Base-by-base conservation (phyloP, 2,888 invertebrate species). In the Bursaphelenchus okinawaensis region DNA sequence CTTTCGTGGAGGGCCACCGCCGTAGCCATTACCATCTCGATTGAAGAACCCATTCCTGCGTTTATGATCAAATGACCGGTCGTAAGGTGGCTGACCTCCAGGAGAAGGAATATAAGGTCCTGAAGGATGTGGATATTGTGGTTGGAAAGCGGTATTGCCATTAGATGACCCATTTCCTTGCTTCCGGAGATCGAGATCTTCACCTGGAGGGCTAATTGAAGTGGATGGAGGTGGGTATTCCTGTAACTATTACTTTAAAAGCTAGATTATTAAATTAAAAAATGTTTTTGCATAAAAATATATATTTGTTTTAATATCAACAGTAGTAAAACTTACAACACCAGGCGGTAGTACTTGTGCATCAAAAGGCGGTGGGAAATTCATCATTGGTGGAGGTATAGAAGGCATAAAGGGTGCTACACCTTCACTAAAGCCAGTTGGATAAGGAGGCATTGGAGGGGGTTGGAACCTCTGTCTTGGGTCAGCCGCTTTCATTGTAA, bases 321-420 rank as follows among this genome's bases (percentile, higher is more conserved):
- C n/a, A n/a, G n/a, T n/a, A n/a, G n/a, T n/a, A n/a, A n/a, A n/a
- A n/a, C 40, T 40, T 40, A 40, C 40, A 40, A 52, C 29, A 26
- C 60, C 58, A 8, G 56, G 56, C 20, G 62, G 62, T n/a, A 55
- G 62, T 28, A 23, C 55, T 12, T 61, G 40, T 8, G 59, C 26
- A 59, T 50, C 24, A 52, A 52, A 61, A 3, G 16, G 23, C 16
- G 52, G 51, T 52, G 59, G 55, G 20, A 28, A 28, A 23, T 19
- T n/a, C n/a, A 23, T 27, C 2, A 40, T 29, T 12, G 57, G 57
- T 20, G 63, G 63, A 63, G 60, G 40, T n/a, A 40, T 40, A n/a
- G 12, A 16, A 16, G 40, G 40, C 12, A n/a, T 40, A 6, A 40
- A 40, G 12, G 12, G 12, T 16, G 40, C 16, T n/a, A 40, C n/a